Base-by-base conservation (phyloP, 2,888 invertebrate species). In the Autographa pulchrina region DNA sequence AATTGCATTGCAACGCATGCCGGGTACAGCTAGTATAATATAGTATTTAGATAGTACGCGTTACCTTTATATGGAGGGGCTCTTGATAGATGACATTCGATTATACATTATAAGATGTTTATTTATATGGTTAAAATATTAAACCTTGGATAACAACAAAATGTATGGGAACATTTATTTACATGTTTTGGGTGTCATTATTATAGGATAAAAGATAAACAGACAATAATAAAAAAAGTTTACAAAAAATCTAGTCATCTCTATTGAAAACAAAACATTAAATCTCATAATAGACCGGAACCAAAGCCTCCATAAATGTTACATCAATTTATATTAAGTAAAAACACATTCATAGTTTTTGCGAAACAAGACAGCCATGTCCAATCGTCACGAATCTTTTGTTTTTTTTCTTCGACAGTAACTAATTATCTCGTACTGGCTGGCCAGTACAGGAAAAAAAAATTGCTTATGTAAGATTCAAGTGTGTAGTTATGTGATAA, bases 381-480 rank as follows among this genome's bases (percentile, higher is more conserved):
- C 75, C 64, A 77, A 80, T 78, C 67, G 59, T 64, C 76, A 75
- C 73, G 74, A 74, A 80, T 56, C 68, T 78, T 74, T 65, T 63
- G 74, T 78, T 78, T 38, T 67, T 75, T 72, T 70, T 65, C 16
- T 69, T 59, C 52, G 67, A 62, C 75, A 72, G 70, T 70, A 63
- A 82, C 74, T 79, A 81, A 82, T 82, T 81, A 72, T 67, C 64
- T 77, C 66, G 78, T 74, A 60, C 20, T 31, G 69, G 38, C 20
- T 31, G 69, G 38, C 61, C 38, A 32, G 5, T 67, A 64, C 66
- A 66, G 69, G 68, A 69, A 31, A 43, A 67, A 58, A 61, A 63
- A 61, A 67, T 70, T 63, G 59, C 41, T 25, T 67, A 58, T 62
- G 31, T 56, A 32, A 32, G 8, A 32, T 16, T 32, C 14, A 5